Conservation (phyloP, 2,113 vertebrate species). For the Barbus barbus region DNA sequence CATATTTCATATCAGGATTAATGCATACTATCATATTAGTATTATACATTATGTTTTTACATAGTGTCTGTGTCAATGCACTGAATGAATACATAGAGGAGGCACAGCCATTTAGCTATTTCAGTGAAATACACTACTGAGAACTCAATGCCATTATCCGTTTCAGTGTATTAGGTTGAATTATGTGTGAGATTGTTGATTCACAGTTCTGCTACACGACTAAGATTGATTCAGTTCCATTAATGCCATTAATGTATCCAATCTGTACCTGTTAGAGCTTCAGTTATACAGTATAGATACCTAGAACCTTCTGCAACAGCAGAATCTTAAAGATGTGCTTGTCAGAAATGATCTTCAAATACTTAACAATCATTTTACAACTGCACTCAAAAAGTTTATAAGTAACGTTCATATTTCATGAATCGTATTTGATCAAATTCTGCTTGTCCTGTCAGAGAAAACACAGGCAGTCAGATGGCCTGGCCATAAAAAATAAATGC, state of each 20-base stretch:
- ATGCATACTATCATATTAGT: not conserved
- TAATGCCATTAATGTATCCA: not conserved
- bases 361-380: not conserved
- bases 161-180: not conserved
- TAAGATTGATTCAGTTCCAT: not conserved
- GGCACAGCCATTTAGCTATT: not conserved
- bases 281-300: not conserved
- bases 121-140: not conserved
- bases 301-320: not conserved
- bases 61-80: not conserved
- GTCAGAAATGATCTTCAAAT: not conserved
- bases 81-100: not conserved
- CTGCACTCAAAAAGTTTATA: not conserved
- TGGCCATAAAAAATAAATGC: conserved; percentile 51
- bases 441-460: not conserved
- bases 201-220: not conserved
- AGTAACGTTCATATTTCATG: conserved; percentile 11
- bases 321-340: not conserved
- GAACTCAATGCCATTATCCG: not conserved
- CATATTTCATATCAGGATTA: not conserved
- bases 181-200: not conserved
- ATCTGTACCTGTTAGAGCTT: not conserved
- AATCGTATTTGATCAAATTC: conserved; percentile 34
- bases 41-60: not conserved
- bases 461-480: conserved; percentile 34